Base-by-base conservation (phyloP, 2,888 invertebrate species). In the Ischnus inquisitorius region DNA sequence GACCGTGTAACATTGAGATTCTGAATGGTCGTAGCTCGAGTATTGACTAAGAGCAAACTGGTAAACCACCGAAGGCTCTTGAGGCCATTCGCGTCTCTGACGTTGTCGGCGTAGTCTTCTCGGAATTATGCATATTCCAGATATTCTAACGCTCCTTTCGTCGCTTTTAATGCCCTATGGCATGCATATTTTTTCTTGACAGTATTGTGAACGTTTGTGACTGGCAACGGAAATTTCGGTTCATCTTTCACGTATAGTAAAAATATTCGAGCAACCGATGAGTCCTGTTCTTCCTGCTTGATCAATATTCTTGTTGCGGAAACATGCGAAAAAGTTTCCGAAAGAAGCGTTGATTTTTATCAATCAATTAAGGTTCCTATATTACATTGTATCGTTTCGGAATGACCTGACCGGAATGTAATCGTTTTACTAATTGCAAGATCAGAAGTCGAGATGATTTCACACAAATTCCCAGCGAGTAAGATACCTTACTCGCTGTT, bases 41-140 rank as follows among this genome's bases (percentile, higher is more conserved):
- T 83, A 64, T 83, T 83, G 76, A 77, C 79, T 16, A 54, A 76
- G 71, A 60, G 67, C 41, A 43, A 62, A 77, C 77, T 77, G 72
- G 48, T 14, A 76, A 80, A 83, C 28, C 46, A 67, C 22, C 82
- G 51, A 72, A 76, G 83, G 79, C 76, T 60, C 34, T 68, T 46
- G 19, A 25, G 71, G 57, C 41, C 65, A 51, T 60, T 67, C n/a
- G n/a, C 75, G 46, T 60, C 48, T 54, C 57, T 60, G 67, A 60
- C 51, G 60, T 14, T 19, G 43, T 25, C 43, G n/a, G 19, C 6
- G 19, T 6, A 48, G 39, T 22, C 19, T 76, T 71, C 46, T 51
- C 10, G 10, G 46, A 71, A 72, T 19, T 2, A 72, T 19, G 28
- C 46, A 25, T 54, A 25, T 34, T 72, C 0, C 25, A 28, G 14